Evolutionary conservation across 2,113 vertebrate genomes (phyloP).

Genomic region (Melanocharis versteri): DNA sequence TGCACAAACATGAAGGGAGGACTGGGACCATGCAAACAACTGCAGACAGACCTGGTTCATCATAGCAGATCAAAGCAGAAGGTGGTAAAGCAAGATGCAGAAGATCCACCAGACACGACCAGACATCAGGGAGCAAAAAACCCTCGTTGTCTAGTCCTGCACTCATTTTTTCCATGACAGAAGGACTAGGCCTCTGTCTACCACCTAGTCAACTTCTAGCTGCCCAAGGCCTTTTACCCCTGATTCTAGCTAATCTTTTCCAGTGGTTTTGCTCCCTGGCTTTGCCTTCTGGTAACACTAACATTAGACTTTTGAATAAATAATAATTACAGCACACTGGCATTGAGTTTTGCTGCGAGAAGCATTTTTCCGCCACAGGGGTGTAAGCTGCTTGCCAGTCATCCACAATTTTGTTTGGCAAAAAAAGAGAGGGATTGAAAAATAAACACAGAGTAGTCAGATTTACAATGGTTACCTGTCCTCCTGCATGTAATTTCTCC

Average conservation of each 20-base stretch:
- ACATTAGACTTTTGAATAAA: slow-evolving; percentile 31
- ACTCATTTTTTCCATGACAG: not conserved
- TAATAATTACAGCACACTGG: slow-evolving; percentile 14
- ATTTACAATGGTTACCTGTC: not conserved
- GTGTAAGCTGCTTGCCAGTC: not conserved
- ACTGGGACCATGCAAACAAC: not conserved
- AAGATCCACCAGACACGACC: not conserved
- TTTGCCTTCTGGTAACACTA: not conserved
- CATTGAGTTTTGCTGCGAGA: not conserved
- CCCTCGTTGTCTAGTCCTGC: not conserved
- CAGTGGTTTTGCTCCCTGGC: slow-evolving; percentile 1
- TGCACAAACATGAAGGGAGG: not conserved
- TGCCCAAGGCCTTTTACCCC: not conserved
- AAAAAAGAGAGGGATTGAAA: not conserved
- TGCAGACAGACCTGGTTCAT: not conserved
- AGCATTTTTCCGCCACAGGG: not conserved
- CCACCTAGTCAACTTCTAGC: not conserved
- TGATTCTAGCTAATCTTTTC: not conserved
- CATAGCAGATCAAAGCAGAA: not conserved
- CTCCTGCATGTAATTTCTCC: not conserved
- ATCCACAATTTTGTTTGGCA: not conserved
- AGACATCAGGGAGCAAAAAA: not conserved
- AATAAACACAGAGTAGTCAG: not conserved
- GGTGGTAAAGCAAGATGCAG: not conserved
- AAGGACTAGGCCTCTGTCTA: not conserved